Evolutionary conservation across 2,888 invertebrate genomes (phyloP), one percentile per base, ranked within the genome.

Genomic region (Alentia gelatinosa): DNA sequence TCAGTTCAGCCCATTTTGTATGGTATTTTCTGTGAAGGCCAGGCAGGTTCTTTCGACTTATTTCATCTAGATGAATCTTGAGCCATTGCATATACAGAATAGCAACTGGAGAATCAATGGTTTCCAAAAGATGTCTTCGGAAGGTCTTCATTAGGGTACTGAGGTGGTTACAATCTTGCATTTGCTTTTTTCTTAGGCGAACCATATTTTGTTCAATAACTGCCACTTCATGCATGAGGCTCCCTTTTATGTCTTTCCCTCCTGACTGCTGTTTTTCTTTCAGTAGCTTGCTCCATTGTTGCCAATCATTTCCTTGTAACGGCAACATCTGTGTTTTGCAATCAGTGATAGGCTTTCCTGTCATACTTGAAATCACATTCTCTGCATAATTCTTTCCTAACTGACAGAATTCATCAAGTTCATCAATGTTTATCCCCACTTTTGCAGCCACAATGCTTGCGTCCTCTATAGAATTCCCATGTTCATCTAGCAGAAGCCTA

Each of bases 31-130:
- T 4, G 7, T 47, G 42, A 19, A 86, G 35, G 30, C 3, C 33
- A 5, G 86, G 42, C 1, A 42, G 86, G 23, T 30, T 26, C 23
- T 12, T 42, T 5, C 50, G 42, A n/a, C 26, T 26, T 15, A n/a
- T 47, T 15, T 86, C 86, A 86, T 86, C 86, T 19, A 86, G 50
- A 12, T 30, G 19, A 19, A 42, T 23, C 19, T 47, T 86, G 30
- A 86, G 30, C 86, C 86, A 86, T 19, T 86, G 86, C 86, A 86
- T 3, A 26, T 47, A 86, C 26, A 30, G 50, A 15, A 47, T 26
- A 5, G 30, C 30, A 1, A 12, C 42, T 33, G 26, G 42, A 1
- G 47, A 47, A 86, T 86, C 86, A 5, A 79, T 79, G 37, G 23
- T 23, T 3, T 35, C 19, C 15, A 79, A 35, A 33, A 79, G 79